Evolutionary conservation across 2,888 invertebrate genomes (phyloP), one percentile per base, ranked within the genome.

Genomic region (Drosophila bunnanda): DNA sequence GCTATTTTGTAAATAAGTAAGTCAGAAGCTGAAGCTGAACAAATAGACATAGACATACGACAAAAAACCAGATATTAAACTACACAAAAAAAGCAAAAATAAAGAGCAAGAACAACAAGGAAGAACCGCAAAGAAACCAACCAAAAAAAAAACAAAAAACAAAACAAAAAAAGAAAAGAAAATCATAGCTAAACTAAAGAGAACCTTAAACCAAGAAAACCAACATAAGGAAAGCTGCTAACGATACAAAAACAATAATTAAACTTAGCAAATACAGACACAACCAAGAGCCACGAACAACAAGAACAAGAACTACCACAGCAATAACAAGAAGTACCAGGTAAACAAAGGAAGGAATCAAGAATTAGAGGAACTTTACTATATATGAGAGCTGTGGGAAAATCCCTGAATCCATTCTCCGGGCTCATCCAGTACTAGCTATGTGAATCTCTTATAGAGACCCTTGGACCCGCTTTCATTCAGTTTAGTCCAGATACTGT

Each of bases 241-340:
- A 85, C 79, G 88, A 85, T 88, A 85, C 85, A 85, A 88, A 88
- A 83, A 85, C 88, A 88, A 85, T 83, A 85, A 85, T 85, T 88
- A 85, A 81, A 85, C 62, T 84, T 88, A 88, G 84, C 81, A 78
- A 79, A 66, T 66, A 67, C 67, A 67, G 76, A 80, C 62, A 81
- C 65, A 69, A 77, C 30, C 71, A 54, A 69, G 59, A 71, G 65
- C 65, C 30, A 48, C 32, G 30, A 62, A 64, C 28, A 39, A 53
- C 48, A 58, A 39, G 9, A 46, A 13, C 61, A 28, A 68, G 77
- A 34, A 44, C 52, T 59, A 59, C 59, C 32, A 60, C 25, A 53
- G 59, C 28, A 65, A 66, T 20, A 64, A 61, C 25, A 41, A 58
- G 28, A 28, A 41, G 46, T 25, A n/a, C 43, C 56, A 28, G 28